phyloP scores from a whole-genome alignment of 1,140 invertebrate genomes.

The Forficula auricularia region DNA sequence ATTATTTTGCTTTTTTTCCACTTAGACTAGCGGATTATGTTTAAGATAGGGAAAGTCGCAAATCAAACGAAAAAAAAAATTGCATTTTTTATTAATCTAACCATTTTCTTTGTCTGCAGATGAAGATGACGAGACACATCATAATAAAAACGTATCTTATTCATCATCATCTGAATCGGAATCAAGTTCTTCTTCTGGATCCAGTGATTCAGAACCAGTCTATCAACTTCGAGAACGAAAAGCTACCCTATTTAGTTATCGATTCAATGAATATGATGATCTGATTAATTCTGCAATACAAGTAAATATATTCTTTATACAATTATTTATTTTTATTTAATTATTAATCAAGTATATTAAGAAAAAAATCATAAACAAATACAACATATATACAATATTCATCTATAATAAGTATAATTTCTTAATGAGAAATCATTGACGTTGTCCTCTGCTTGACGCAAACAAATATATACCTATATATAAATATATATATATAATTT shows the following conservation, averaged over 20 bases:
- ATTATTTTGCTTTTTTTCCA: no score
- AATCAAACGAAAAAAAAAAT: neutral
- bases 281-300: constrained; percentile 83
- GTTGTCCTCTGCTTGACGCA: no score
- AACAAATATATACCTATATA: no score
- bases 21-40: no score
- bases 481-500: no score
- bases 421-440: no score
- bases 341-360: no score
- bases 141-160: neutral
- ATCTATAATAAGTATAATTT: neutral
- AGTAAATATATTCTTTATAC: constrained; percentile 30
- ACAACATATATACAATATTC: constrained; percentile 3
- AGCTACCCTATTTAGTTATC: constrained; percentile 58
- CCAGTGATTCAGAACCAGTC: constrained; percentile 42
- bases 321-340: no score
- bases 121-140: neutral
- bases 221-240: constrained; percentile 61
- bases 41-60: no score
- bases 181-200: neutral
- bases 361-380: no score
- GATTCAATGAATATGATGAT: constrained; percentile 83
- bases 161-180: neutral
- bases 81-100: neutral
- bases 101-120: no score